These are phyloP conservation scores for Eulithis prunata DNA, from an alignment of 2,888 invertebrate genomes.

Conservation along the genomic window DNA sequence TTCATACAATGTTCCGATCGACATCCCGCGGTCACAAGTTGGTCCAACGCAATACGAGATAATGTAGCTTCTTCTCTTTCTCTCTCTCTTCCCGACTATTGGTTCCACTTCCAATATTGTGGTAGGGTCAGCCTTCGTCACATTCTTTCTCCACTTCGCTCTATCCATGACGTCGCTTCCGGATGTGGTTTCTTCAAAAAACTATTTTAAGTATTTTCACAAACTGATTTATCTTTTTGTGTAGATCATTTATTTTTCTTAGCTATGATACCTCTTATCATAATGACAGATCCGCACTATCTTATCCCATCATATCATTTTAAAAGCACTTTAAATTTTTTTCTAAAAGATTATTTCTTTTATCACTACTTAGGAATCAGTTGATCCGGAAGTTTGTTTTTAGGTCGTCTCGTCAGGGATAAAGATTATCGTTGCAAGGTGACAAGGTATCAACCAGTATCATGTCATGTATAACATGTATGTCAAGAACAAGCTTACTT, in stretches of 20 bases:
- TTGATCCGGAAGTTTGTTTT: conserved; percentile 32
- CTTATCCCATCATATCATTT: conserved; percentile 20
- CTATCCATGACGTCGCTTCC: too few species aligned
- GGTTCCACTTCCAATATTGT: too few species aligned
- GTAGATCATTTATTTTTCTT: conserved; percentile 6
- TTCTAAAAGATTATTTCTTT: conserved; percentile 14
- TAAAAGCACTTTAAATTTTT: conserved; percentile 5
- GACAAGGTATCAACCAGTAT: conserved; percentile 37
- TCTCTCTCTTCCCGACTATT: too few species aligned
- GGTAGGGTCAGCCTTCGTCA: too few species aligned
- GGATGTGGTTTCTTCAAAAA: background rate
- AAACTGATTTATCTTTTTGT: conserved; percentile 22
- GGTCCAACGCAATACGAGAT: background rate
- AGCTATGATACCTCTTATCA: background rate
- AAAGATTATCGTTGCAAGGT: conserved; percentile 32
- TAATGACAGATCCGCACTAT: conserved; percentile 14
- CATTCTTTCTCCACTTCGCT: too few species aligned
- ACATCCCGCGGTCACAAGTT: too few species aligned
- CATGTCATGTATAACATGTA: conserved; percentile 26
- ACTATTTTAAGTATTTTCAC: conserved; percentile 28
- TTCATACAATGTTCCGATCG: too few species aligned
- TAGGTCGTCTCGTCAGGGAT: conserved; percentile 26
- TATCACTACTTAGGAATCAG: conserved; percentile 8
- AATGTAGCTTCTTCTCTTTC: too few species aligned
- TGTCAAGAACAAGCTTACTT: conserved; percentile 37